Percentiles rank a stretch among this genome's conserved stretches.
These are phyloP conservation scores for Callimorpha dominula DNA, from an alignment of 2,888 invertebrate species.

Conservation along the genomic window DNA sequence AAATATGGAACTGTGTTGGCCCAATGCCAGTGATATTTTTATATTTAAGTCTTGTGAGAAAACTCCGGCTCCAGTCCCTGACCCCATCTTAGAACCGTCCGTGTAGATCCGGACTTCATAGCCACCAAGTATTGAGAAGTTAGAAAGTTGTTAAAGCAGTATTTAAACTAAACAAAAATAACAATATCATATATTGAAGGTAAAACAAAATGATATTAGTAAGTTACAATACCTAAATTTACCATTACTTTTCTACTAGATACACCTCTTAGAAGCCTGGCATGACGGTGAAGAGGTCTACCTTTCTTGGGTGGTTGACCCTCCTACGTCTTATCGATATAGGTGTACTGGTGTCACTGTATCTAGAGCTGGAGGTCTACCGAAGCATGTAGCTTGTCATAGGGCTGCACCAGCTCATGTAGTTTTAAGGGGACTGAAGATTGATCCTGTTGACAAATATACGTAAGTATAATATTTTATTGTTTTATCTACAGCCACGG, in stretches of 20 bases:
- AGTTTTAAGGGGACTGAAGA: slow-evolving; percentile 75
- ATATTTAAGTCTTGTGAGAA: too few species aligned
- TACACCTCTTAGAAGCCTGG: slow-evolving; percentile 75
- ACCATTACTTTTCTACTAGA: slow-evolving; percentile 51
- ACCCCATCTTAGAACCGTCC: too few species aligned
- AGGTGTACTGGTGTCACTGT: slow-evolving; percentile 79
- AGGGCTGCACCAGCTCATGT: slow-evolving; percentile 75
- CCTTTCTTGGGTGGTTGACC: slow-evolving; percentile 77
- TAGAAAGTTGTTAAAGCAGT: too few species aligned
- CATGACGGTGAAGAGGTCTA: slow-evolving; percentile 78
- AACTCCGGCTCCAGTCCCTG: too few species aligned
- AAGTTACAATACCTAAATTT: not conserved
- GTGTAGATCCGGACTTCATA: too few species aligned
- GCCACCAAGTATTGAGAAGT: too few species aligned
- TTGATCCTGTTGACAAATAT: slow-evolving; percentile 75
- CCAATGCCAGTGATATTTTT: too few species aligned
- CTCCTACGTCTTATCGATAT: slow-evolving; percentile 69
- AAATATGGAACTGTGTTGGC: too few species aligned
- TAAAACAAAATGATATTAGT: too few species aligned
- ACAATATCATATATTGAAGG: too few species aligned
- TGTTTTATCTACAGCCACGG: not conserved
- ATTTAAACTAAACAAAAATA: too few species aligned
- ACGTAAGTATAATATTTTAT: slow-evolving; percentile 67
- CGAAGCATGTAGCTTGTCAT: slow-evolving; percentile 80
- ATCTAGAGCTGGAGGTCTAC: slow-evolving; percentile 69